Conservation (phyloP, 2,113 vertebrate genomes). For the Hypocryptadius cinnamomeus region DNA sequence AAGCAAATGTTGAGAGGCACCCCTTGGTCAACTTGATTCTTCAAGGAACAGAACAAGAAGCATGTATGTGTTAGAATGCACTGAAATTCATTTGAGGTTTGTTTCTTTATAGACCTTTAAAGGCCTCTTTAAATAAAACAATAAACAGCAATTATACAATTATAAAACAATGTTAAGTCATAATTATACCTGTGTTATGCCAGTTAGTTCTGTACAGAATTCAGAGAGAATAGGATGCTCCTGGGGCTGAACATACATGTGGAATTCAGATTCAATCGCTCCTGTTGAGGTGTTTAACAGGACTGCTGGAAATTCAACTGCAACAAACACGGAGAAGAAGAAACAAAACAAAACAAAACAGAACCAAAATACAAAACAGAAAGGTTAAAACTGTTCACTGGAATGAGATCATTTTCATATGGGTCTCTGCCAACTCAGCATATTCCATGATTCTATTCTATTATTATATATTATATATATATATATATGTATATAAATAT, state of each 20-base stretch:
- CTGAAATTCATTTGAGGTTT: neutral
- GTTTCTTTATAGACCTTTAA: neutral
- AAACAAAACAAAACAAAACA: neutral
- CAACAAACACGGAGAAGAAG: neutral
- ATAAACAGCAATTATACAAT: slow-evolving; percentile 29
- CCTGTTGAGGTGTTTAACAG: slow-evolving; percentile 82
- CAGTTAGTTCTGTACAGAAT: slow-evolving; percentile 89
- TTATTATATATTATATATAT: too few relatives aligned
- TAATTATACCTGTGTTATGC: slow-evolving; percentile 83
- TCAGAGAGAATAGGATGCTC: slow-evolving; percentile 84
- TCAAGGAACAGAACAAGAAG: slow-evolving; percentile 3
- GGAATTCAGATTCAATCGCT: slow-evolving; percentile 85
- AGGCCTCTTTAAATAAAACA: neutral
- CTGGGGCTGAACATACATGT: slow-evolving; percentile 86
- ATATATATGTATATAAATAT: too few relatives aligned
- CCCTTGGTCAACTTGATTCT: slow-evolving; percentile 87
- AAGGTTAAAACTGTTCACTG: neutral
- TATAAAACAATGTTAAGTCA: neutral
- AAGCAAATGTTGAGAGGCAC: slow-evolving; percentile 87
- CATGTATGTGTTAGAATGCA: neutral
- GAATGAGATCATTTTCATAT: neutral
- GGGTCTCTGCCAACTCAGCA: neutral
- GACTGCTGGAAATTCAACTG: slow-evolving; percentile 93
- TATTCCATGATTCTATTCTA: neutral
- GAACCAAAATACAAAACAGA: neutral